Conservation (phyloP, 2,113 vertebrate species). For the Pantherophis guttatus region DNA sequence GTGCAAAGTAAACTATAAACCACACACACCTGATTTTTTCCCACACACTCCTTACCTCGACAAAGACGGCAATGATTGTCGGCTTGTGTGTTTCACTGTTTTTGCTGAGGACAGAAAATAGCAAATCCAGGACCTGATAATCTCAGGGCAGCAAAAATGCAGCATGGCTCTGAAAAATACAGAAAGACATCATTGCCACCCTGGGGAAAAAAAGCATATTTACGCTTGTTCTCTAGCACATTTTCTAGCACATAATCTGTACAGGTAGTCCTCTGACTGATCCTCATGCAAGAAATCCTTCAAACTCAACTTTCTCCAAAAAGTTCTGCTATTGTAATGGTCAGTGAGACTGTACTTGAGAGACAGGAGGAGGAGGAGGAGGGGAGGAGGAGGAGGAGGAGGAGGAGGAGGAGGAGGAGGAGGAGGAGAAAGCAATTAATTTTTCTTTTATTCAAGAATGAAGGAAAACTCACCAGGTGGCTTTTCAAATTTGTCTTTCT, state of each 20-base stretch:
- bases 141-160: slow-evolving; percentile 7
- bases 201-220: background rate
- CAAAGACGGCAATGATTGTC: background rate
- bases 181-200: background rate
- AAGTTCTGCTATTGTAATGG: background rate
- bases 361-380: too few relatives aligned
- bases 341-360: background rate
- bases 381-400: too few relatives aligned
- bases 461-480: background rate
- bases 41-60: slow-evolving; percentile 5
- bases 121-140: background rate
- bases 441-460: background rate
- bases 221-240: background rate
- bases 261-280: too few relatives aligned
- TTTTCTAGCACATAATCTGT: background rate
- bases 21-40: background rate
- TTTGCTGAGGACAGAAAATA: slow-evolving; percentile 5
- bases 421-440: background rate
- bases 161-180: slow-evolving; percentile 5
- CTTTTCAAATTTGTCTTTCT: background rate
- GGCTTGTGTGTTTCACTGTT: background rate
- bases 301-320: background rate
- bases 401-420: too few relatives aligned
- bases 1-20: background rate
- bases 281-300: background rate